Evolutionary conservation across 2,888 invertebrate genomes (phyloP), one percentile per base, ranked within the genome.

Genomic region (Linnaemya vulpina): DNA sequence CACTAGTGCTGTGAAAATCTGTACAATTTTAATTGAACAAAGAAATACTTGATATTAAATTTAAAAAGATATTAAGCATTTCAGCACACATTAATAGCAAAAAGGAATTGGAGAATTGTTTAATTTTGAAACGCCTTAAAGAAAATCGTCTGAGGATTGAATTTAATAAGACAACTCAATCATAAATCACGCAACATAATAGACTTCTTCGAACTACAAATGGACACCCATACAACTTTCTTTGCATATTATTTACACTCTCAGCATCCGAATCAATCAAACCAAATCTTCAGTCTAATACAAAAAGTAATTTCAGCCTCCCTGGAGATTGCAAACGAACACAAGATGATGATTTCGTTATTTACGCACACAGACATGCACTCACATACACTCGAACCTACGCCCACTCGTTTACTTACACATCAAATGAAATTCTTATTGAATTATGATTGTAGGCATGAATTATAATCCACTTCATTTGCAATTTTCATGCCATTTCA

Each of bases 401-500:
- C 15, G 46, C 35, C 11, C 51, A 1, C 43, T 11, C 35, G 1
- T 0, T 17, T 25, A n/a, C 8, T 9, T 30, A 4, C n/a, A 43
- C n/a, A 17, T 30, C 0, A 53, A 38, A 8, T 63, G 58, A 60
- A 74, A 51, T 75, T 83, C 25, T 76, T 81, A 85, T 78, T 81
- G 76, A 83, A 85, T 86, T 82, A 83, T 80, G 77, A 81, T 79
- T 79, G 83, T 58, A 77, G 63, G 77, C 80, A 83, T 81, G 71
- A 83, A 81, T 86, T 79, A 86, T 87, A 87, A 87, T 87, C 86
- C 83, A 86, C 86, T 87, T 87, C 87, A 87, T 86, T 87, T 87
- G 65, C 82, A 87, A 87, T 86, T 82, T 84, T 86, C 81, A 80
- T 85, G 79, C 71, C 74, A 74, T 74, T 77, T 74, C 58, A 81